A percentile compares a stretch with the other conserved stretches of the same genome.
Conservation (phyloP, 2,113 vertebrate species). For the Melanostigma gelatinosum region DNA sequence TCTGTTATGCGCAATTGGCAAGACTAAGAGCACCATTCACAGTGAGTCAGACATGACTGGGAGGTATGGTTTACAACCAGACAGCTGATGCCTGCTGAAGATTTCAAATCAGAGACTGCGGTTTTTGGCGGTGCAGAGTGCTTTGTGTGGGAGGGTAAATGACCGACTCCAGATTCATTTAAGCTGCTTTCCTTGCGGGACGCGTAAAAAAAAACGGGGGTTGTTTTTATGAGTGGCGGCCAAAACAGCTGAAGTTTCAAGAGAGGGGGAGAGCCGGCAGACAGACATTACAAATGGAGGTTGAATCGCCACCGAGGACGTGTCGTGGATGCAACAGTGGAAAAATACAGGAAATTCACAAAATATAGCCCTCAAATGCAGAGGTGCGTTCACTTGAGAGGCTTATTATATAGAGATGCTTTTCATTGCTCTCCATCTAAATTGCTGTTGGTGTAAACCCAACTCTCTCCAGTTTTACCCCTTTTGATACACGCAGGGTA, state of each 20-base stretch:
- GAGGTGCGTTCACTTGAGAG: neutral
- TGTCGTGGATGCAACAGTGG: neutral
- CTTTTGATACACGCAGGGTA: neutral
- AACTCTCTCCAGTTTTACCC: neutral
- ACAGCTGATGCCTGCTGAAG: constrained; percentile 22
- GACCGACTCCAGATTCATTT: constrained; percentile 72
- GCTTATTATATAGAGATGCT: neutral
- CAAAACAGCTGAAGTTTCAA: constrained; percentile 62
- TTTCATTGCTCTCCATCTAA: neutral
- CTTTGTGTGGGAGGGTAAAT: constrained; percentile 44
- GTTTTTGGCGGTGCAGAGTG: neutral
- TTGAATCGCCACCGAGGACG: neutral
- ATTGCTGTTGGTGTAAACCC: neutral
- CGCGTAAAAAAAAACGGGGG: constrained; percentile 36
- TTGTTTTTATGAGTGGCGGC: constrained; percentile 33
- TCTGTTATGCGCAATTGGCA: neutral
- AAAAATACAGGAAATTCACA: constrained; percentile 1
- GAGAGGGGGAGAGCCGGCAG: constrained; percentile 10
- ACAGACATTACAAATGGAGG: constrained; percentile 26
- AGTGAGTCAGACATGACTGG: constrained; percentile 1
- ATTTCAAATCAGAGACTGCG: constrained; percentile 43
- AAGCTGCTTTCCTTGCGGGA: constrained; percentile 70
- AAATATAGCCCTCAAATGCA: neutral
- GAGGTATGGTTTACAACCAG: constrained; percentile 10
- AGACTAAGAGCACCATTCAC: neutral